Conservation (phyloP, 2,797 vertebrate genomes). For the Dryobates pubescens region DNA sequence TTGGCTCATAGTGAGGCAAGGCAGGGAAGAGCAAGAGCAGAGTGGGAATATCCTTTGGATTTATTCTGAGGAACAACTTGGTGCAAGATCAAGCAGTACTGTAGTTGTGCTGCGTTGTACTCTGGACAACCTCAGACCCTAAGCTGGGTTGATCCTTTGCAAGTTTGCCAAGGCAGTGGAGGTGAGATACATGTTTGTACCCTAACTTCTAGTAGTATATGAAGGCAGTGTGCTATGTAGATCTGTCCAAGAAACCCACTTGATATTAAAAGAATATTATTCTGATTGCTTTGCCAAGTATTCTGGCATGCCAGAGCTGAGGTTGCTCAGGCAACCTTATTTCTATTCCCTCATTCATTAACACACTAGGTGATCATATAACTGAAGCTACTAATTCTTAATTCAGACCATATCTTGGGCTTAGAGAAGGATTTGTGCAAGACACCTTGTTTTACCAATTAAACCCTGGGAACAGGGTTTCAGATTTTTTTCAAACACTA, state of each 20-base stretch:
- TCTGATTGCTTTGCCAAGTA: background rate
- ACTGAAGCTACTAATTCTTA: background rate
- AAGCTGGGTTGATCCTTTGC: background rate
- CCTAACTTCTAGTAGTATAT: background rate
- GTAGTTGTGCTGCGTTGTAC: background rate
- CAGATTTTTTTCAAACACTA: background rate
- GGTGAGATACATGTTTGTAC: rapidly evolving
- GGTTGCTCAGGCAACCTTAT: slow-evolving; percentile 62
- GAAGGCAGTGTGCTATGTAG: background rate
- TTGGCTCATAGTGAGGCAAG: background rate
- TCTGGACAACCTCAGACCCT: background rate
- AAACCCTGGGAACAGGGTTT: background rate
- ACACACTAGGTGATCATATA: background rate
- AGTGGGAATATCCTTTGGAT: background rate
- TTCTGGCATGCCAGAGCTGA: background rate
- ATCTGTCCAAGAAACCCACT: background rate
- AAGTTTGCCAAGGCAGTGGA: background rate
- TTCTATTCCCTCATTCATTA: slow-evolving; percentile 25
- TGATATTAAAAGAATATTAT: background rate
- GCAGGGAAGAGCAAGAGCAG: background rate
- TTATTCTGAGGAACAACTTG: background rate
- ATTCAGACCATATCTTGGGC: background rate
- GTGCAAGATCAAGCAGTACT: background rate
- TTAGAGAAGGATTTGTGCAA: background rate
- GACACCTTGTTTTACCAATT: background rate